Evolutionary conservation across 2,797 vertebrate species (phyloP), one percentile per base, ranked within the genome.

Genomic region (Cyprinella venusta): DNA sequence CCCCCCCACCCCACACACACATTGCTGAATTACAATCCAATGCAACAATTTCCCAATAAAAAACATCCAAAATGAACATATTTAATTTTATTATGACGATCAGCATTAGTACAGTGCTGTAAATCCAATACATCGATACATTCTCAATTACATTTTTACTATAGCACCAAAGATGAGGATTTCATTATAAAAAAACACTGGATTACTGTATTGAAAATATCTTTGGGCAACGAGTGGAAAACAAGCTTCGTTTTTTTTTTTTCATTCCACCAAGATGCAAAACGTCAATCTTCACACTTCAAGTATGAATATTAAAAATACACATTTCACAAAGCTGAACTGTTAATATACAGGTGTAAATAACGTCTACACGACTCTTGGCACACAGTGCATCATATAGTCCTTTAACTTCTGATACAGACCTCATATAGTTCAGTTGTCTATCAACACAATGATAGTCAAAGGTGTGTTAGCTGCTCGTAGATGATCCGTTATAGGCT

Each of bases 301-400:
- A 92, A 91, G 89, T 92, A 90, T 92, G 91, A 91, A 92, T 93
- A 94, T 95, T 94, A 92, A 94, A 90, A 91, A 94, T 89, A 95
- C 92, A 95, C 92, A 93, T 89, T 90, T 94, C 90, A 95, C 96
- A 96, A 86, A 92, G 90, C 93, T 93, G 89, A 93, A 91, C 87
- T 91, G 95, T 92, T 93, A 94, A 95, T 92, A 88, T 88, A 90
- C 84, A 91, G 79, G 88, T 91, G 92, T 92, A 91, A 81, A 89
- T 92, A 81, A 88, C 92, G 91, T 94, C 94, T 93, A 95, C 92
- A 96, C 91, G 94, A 91, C 91, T 91, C 85, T 92, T 92, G 94
- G 96, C 96, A 98, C 96, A 97, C 93, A 96, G 96, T 98, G 95
- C 96, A 95, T 94, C 94, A 96, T 95, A 93, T 95, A 95, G 90